Base-by-base conservation (phyloP, 2,888 invertebrate genomes). In the Cataglyphis rosenhaueri region DNA sequence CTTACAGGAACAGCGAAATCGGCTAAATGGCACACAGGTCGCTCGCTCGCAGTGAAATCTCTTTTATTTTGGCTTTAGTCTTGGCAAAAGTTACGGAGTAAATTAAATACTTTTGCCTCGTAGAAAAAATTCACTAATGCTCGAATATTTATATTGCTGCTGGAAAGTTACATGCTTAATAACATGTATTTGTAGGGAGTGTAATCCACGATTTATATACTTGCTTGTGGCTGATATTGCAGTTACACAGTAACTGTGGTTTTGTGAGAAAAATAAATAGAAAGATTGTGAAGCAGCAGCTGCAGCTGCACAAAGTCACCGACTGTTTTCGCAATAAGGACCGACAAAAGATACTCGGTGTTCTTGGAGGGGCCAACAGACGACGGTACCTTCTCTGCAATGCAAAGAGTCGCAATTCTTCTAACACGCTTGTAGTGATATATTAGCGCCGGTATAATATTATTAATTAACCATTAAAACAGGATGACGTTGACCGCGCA, bases 381-480 rank as follows among this genome's bases (percentile, higher is more conserved):
- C 52, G 35, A 41, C 32, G 57, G 68, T 78, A 59, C 35, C 59
- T 61, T 70, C 25, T 78, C 70, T 35, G 57, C 70, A 70, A 66
- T 41, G 70, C 59, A 70, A 68, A 57, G 44, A 68, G 59, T 79
- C 59, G 70, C 59, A 79, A 68, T 61, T 44, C 59, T 59, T 70
- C 12, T 48, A 48, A 79, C 59, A 70, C 44, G 70, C 70, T 79
- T 70, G 44, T 79, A 79, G 59, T 70, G 35, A 79, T 48, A 79
- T 48, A n/a, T n/a, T 59, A 79, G 70, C 59, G 70, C 70, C 21
- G 78, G 32, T 70, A 70, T 79, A 61, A 79, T 70, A 79, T 79
- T 79, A 70, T 79, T 70, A 70, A 68, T 78, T 68, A 66, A 66
- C 9, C 21, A 44, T 44, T 68, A 59, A 48, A 59, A 32, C 48